Evolutionary conservation across 1,140 invertebrate genomes (phyloP), one percentile per base, ranked within the genome.

Genomic region (Bicyclus anynana): DNA sequence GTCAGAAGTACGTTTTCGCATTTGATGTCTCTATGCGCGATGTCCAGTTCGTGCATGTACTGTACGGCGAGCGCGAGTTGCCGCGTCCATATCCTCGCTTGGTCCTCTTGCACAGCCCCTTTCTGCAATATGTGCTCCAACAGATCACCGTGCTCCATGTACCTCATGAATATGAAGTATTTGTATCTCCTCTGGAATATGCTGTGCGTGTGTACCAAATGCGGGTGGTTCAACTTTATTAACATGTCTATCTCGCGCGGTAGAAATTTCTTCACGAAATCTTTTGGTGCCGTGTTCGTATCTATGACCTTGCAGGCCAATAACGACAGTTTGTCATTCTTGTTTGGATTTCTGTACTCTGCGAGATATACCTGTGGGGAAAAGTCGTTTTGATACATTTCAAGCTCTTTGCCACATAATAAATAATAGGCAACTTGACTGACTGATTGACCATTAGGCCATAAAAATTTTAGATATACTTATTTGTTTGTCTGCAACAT

Each of bases 1-100:
- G 94, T 94, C 1, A 96, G 82, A 1, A 95, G 81, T 37, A 95
- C 90, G 71, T 96, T 96, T 77, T 95, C 94, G 69, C 94, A 95
- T 81, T 96, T 96, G 6, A 94, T 88, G 68, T 94, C 93, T 54
- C 95, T 79, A 71, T 96, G 94, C 1, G 93, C 93, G 46, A 96
- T 93, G 54, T 94, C 91, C 63, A 93, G 87, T 65, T 91, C 89
- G 67, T 96, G 95, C 62, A 95, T 90, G 75, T 95, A 95, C 59
- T 93, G 91, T 2, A 94, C 67, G 2, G 91, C 93, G 21, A 93
- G 69, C 14, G 90, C 80, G 0, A 95, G 81, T 70, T 95, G 93
- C 13, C 92, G 74, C 3, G 93, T 89, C 94, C 94, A 95, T 16
- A 92, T 89, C 20, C 92, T 84, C 0, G 91, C 91, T 65, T 94